These are phyloP conservation scores for Stenolophus ochropezus DNA, from an alignment of 2,888 invertebrate species.

Conservation along the genomic window DNA sequence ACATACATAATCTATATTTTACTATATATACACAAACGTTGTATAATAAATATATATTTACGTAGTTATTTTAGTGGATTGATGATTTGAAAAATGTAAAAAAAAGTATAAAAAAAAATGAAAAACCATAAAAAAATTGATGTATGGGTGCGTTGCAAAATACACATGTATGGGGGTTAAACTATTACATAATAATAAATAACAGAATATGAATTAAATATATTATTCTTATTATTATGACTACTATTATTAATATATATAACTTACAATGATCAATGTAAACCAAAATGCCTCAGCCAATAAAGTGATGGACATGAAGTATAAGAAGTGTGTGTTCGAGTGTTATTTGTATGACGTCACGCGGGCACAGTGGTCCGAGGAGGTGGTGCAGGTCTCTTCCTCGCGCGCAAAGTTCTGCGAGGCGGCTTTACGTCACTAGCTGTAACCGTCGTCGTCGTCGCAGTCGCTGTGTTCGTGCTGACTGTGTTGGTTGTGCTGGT, in stretches of 20 bases:
- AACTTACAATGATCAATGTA: conserved; percentile 72
- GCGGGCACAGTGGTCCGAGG: conserved; percentile 18
- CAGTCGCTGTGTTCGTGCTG: background rate
- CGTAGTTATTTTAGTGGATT: conserved; percentile 51
- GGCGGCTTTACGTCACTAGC: background rate
- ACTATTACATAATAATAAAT: conserved; percentile 59
- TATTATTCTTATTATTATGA: conserved; percentile 69
- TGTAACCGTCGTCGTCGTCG: background rate
- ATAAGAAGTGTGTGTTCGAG: conserved; percentile 9
- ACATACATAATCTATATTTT: conserved; percentile 59
- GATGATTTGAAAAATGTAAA: conserved; percentile 52
- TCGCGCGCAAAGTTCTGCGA: conserved; percentile 34
- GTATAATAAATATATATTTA: conserved; percentile 59
- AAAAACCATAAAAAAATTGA: conserved; percentile 67
- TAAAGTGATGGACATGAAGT: conserved; percentile 69
- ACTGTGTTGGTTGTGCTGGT: conserved; percentile 25
- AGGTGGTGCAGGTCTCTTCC: conserved; percentile 40
- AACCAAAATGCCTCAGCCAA: conserved; percentile 73
- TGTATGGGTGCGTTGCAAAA: conserved; percentile 60
- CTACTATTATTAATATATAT: conserved; percentile 66
- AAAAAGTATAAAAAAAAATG: conserved; percentile 52
- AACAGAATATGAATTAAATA: conserved; percentile 66
- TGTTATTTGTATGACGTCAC: conserved; percentile 16
- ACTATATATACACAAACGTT: conserved; percentile 58
- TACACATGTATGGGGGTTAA: conserved; percentile 59